Base-by-base conservation (phyloP, 2,888 invertebrate species). In the Epistrophe eligans region DNA sequence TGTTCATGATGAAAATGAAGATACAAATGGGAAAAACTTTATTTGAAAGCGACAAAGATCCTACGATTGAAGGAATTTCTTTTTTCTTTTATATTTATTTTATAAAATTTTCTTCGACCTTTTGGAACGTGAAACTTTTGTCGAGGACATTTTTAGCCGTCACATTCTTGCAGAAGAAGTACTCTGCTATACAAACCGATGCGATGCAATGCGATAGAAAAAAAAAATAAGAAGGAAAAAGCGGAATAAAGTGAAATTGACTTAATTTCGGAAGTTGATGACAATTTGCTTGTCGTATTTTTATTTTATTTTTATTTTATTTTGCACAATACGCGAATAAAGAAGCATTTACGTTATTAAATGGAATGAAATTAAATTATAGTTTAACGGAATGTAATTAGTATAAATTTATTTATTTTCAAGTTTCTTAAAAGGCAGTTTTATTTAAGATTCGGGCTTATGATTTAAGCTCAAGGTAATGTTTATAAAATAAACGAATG, bases 231-330 rank as follows among this genome's bases (percentile, higher is more conserved):
- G 24, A 32, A 67, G 55, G 38, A n/a, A 24, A 32, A 66, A 62
- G 62, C 35, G 72, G 48, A 82, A 40, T 76, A 40, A 72, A 79
- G 79, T 83, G 60, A 76, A 87, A 79, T 79, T 83, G 71, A 74
- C 79, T 83, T 83, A 58, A 71, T 87, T 87, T 83, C 67, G 60
- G 73, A 48, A 76, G 52, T 62, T 71, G 79, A 72, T 79, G 79
- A 79, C 74, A 79, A 83, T 87, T 83, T 87, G 79, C 79, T 79
- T 79, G 79, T 76, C 62, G 70, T 71, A 52, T 32, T 57, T 82
- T 43, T 24, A 24, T 8, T 45, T 72, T n/a, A n/a, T n/a, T n/a
- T n/a, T n/a, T n/a, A n/a, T 48, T 32, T 13, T 60, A 62, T 62
- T 67, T 57, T 50, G 40, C 67, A n/a, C n/a, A n/a, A n/a, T 71